Evolutionary conservation across 2,113 vertebrate genomes (phyloP).

Genomic region (Sprattus sprattus): DNA sequence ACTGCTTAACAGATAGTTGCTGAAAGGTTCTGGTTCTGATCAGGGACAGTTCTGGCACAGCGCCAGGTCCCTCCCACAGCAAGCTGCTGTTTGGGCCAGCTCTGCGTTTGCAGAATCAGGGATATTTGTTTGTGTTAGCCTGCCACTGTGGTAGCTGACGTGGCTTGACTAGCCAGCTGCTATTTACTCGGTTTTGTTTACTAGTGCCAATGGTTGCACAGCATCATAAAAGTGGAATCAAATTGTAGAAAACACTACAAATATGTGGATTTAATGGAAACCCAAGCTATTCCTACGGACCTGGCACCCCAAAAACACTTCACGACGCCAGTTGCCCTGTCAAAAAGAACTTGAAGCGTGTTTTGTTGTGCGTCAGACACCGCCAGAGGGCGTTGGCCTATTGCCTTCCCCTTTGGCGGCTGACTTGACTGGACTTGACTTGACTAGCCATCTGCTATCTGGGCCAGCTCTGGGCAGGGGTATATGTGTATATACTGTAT

Average conservation of each 20-base stretch:
- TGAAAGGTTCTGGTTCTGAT: not conserved
- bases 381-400: not conserved
- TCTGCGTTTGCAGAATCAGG: not conserved
- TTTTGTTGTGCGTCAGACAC: no score
- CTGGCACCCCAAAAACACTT: no score
- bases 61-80: no score
- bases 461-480: not conserved
- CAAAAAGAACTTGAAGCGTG: no score
- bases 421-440: not conserved
- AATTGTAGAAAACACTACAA: no score
- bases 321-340: no score
- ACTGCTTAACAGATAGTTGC: not conserved
- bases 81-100: not conserved
- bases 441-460: not conserved
- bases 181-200: not conserved
- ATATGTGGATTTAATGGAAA: no score
- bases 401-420: not conserved
- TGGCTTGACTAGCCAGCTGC: not conserved
- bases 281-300: no score
- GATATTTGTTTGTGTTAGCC: not conserved
- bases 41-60: not conserved
- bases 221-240: no score
- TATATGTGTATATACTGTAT: not conserved
- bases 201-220: no score
- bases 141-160: not conserved